phyloP scores from a whole-genome alignment of 2,113 vertebrate species.

The Platysternon megacephalum region DNA sequence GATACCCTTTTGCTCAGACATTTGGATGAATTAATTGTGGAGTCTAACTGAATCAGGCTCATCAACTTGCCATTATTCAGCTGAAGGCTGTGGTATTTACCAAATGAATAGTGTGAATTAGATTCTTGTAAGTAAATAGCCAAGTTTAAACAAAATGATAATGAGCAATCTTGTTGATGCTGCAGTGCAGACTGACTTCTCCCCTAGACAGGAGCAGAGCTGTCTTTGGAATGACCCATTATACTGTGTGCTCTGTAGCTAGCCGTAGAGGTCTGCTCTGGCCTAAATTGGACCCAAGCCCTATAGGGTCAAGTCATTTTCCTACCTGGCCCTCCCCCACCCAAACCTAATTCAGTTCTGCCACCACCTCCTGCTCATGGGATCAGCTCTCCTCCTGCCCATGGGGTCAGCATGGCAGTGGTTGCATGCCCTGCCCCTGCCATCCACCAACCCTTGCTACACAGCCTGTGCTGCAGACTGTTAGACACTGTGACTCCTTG shows the following conservation, averaged over 20 bases:
- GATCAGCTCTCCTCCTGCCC: not conserved
- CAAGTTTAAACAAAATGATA: constrained; percentile 32
- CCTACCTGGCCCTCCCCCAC: not conserved
- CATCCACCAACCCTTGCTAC: no score
- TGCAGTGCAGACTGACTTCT: constrained; percentile 22
- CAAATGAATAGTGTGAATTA: constrained; percentile 50
- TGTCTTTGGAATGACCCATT: not conserved
- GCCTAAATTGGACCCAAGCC: not conserved
- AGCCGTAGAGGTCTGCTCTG: not conserved
- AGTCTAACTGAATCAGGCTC: constrained; percentile 55
- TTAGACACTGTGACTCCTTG: not conserved
- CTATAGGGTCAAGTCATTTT: not conserved
- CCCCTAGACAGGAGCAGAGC: not conserved
- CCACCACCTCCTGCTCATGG: not conserved
- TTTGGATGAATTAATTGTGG: constrained; percentile 58
- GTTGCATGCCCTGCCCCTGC: not conserved
- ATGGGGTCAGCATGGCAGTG: not conserved
- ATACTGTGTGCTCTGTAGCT: not conserved
- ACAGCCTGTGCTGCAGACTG: not conserved
- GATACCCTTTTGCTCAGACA: constrained; percentile 29
- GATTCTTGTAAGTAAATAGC: constrained; percentile 60
- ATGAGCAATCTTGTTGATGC: not conserved
- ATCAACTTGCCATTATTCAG: constrained; percentile 60
- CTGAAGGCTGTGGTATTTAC: constrained; percentile 71
- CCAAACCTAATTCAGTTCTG: not conserved